Evolutionary conservation across 2,888 invertebrate genomes (phyloP), one percentile per base, ranked within the genome.

Genomic region (Idaea dimidiata): DNA sequence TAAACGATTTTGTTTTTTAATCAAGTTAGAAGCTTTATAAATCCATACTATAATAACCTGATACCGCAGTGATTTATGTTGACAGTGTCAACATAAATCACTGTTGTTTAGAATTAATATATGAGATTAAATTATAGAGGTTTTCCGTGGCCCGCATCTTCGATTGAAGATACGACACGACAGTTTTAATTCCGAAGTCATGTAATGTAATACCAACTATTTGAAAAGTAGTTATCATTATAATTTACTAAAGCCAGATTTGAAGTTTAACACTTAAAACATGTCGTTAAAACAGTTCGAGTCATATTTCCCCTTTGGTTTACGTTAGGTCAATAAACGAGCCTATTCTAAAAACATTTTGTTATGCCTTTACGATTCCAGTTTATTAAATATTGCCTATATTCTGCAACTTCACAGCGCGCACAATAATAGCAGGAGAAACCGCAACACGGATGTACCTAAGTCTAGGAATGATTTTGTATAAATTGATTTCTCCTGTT

Each of bases 61-160:
- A 16, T 56, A 16, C 17, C 56, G 17, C 18, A 17, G 4, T 5
- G 18, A 10, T 56, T 18, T 10, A 56, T n/a, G 66, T 65, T 73
- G 80, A 82, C 79, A 75, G 70, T 81, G 81, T 79, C 82, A 77
- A 70, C 76, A 86, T 88, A 89, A 88, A 90, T 88, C 85, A 84
- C 78, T 73, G 69, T 64, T 66, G 68, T 72, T 77, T 78, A 73
- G 74, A 79, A 80, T 81, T 80, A 77, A 84, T n/a, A n/a, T n/a
- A 81, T 79, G 79, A 74, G 79, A 84, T 82, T 81, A 85, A 86
- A 87, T 87, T 83, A 85, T 84, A 83, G 77, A 75, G 78, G 80
- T 79, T 85, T 85, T 87, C 87, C 86, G 84, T 82, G 76, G 80
- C 91, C 90, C 87, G 89, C 88, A 90, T 91, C 83, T 80, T 66